Evolutionary conservation across 2,113 vertebrate genomes (phyloP), one percentile per base, ranked within the genome.

Genomic region (chimpanzee (Pan troglodytes)): DNA sequence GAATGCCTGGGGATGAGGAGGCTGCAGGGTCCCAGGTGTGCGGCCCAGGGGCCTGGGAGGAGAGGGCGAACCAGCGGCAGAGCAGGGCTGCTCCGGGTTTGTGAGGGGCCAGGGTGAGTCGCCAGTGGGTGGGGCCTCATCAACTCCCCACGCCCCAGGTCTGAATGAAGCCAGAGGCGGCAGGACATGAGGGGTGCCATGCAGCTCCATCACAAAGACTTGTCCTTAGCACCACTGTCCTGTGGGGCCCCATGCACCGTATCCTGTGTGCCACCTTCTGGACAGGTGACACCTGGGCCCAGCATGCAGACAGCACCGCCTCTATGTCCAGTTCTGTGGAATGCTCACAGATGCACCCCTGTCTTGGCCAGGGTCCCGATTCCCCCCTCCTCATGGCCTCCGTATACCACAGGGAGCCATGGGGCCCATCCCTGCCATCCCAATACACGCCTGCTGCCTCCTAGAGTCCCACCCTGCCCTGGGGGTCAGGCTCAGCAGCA

Each of bases 121-220:
- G 4, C 40, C 91, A 38, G 38, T 50, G 30, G 13, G 64, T 35
- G 57, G 20, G 20, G 61, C 38, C 68, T 7, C 8, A 0, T 35
- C 20, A 64, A 30, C 61, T 64, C 61, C 27, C 61, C 8, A 20
- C 22, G 23, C 17, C 27, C 8, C 5, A 68, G 1, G 1, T 27
- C 61, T 35, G 48, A 32, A 43, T 3, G 87, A 72, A 67, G 61
- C 67, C 67, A 45, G 78, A 57, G 8, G 40, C 86, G 35, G 67
- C 40, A 72, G 38, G 18, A 52, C 23, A 0, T 0, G 40, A 11
- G 0, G 9, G 35, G 35, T 10, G 6, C 40, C 18, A 30, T 0
- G 38, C 17, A 59, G 72, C 9, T 30, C 16, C 8, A 2, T 38
- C 40, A 8, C 50, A 0, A 2, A 68, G 82, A 75, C 61, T 32